Evolutionary conservation across 2,113 vertebrate genomes (phyloP).

Genomic region (Nycticebus coucang): DNA sequence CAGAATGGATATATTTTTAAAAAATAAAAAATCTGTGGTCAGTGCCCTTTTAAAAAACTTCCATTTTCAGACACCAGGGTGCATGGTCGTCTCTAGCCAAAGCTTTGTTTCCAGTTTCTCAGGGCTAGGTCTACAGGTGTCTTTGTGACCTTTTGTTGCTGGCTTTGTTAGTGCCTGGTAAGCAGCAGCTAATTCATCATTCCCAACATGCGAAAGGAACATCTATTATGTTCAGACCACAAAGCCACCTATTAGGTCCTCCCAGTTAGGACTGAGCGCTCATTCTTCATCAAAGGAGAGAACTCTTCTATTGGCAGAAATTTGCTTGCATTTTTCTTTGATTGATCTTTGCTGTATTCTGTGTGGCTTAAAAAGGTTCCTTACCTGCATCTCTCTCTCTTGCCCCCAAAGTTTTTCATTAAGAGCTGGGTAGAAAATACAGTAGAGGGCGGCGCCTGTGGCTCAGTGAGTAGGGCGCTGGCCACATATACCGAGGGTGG

Average conservation of each 20-base stretch:
- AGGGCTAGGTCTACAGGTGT: not conserved
- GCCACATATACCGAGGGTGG: too few relatives aligned
- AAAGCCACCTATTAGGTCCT: too few relatives aligned
- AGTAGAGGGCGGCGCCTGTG: too few relatives aligned
- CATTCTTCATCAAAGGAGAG: fast-evolving
- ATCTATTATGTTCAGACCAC: not conserved
- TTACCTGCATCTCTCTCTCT: not conserved
- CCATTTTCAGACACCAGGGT: not conserved
- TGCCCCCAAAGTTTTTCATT: not conserved
- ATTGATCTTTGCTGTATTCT: not conserved
- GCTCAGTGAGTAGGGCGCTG: too few relatives aligned
- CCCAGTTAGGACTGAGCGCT: fast-evolving
- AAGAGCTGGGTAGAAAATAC: not conserved
- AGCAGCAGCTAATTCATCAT: not conserved
- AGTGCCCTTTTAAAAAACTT: not conserved
- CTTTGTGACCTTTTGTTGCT: not conserved
- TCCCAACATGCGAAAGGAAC: not conserved
- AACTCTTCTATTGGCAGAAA: not conserved
- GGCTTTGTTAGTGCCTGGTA: not conserved
- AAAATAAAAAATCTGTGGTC: not conserved
- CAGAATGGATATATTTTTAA: not conserved
- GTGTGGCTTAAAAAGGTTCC: not conserved
- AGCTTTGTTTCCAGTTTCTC: not conserved
- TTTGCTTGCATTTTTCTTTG: not conserved
- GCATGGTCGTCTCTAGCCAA: not conserved